Percentiles rank a stretch among this genome's conserved stretches.
These are phyloP conservation scores for Pseudomyrmex dendroicus DNA, from an alignment of 1,140 invertebrate genomes.

Conservation along the genomic window DNA sequence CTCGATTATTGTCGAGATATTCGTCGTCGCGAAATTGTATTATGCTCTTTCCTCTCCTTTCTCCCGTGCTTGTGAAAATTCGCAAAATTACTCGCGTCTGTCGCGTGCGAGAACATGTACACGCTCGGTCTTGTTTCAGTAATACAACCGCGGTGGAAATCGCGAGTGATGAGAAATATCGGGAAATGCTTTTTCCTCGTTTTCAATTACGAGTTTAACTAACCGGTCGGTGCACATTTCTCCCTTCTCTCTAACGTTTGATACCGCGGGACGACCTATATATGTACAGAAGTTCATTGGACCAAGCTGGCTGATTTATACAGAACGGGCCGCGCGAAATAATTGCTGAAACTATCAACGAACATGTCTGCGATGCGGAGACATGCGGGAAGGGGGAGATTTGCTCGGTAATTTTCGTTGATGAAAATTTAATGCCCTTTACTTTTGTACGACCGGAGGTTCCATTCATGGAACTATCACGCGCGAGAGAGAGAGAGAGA, in stretches of 20 bases:
- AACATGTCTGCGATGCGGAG: slow-evolving; percentile 24
- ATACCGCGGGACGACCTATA: slow-evolving; percentile 1
- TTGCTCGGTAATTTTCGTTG: slow-evolving; percentile 76
- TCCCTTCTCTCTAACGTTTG: slow-evolving; percentile 24
- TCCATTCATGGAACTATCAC: neutral
- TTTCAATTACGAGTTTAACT: slow-evolving; percentile 73
- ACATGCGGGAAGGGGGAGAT: neutral
- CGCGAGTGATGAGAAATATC: slow-evolving; percentile 11
- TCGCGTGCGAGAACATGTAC: too few species aligned
- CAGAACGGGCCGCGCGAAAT: slow-evolving; percentile 66
- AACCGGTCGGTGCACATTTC: slow-evolving; percentile 18
- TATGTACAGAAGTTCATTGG: slow-evolving; percentile 74
- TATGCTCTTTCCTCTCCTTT: slow-evolving; percentile 6
- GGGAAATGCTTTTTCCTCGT: slow-evolving; percentile 59
- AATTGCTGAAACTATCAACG: slow-evolving; percentile 71
- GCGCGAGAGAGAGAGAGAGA: too few species aligned
- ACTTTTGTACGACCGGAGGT: slow-evolving; percentile 6
- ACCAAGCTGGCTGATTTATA: slow-evolving; percentile 74
- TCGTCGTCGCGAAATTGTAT: neutral
- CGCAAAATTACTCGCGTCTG: too few species aligned
- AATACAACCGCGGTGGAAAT: neutral
- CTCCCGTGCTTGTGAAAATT: too few species aligned
- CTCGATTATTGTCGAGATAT: neutral
- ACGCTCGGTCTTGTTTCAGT: neutral
- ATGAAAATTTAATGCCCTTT: slow-evolving; percentile 76